Evolutionary conservation across 2,888 invertebrate genomes (phyloP).

Genomic region (Eudemis profundana): DNA sequence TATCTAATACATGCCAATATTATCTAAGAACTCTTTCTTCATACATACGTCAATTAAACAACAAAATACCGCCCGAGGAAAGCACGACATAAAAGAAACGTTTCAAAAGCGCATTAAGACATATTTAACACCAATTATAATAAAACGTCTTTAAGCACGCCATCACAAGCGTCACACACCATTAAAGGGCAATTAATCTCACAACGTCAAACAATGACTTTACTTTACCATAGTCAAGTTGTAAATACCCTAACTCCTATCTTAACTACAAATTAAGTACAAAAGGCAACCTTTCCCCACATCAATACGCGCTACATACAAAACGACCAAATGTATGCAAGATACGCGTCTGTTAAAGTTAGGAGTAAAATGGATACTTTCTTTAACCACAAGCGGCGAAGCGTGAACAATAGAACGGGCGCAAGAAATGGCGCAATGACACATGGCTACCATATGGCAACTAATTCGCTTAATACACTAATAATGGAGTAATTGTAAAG

Average conservation of each 20-base stretch:
- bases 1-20: too few relatives aligned
- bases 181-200: slow-evolving; percentile 37
- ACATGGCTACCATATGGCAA: slow-evolving; percentile 76
- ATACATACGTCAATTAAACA: too few relatives aligned
- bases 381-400: slow-evolving; percentile 57
- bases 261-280: not conserved
- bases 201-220: slow-evolving; percentile 36
- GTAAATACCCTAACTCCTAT: slow-evolving; percentile 17
- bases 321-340: not conserved
- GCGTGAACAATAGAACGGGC: slow-evolving; percentile 58
- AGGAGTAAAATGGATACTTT: slow-evolving; percentile 52
- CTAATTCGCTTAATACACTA: slow-evolving; percentile 36
- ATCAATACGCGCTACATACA: slow-evolving; percentile 1
- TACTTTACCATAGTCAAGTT: slow-evolving; percentile 12
- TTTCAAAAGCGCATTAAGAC: slow-evolving; percentile 28
- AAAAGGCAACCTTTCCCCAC: slow-evolving; percentile 16
- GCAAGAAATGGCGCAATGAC: slow-evolving; percentile 46
- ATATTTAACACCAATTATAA: slow-evolving; percentile 31
- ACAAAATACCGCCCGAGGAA: not conserved
- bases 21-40: too few relatives aligned
- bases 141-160: slow-evolving; percentile 18
- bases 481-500: slow-evolving; percentile 25
- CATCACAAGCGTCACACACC: slow-evolving; percentile 35
- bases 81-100: not conserved
- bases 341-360: slow-evolving; percentile 27